Percentiles rank a stretch among this genome's conserved stretches.
Conservation (phyloP, 2,888 invertebrate species). For the Mesorhabditis belari region DNA sequence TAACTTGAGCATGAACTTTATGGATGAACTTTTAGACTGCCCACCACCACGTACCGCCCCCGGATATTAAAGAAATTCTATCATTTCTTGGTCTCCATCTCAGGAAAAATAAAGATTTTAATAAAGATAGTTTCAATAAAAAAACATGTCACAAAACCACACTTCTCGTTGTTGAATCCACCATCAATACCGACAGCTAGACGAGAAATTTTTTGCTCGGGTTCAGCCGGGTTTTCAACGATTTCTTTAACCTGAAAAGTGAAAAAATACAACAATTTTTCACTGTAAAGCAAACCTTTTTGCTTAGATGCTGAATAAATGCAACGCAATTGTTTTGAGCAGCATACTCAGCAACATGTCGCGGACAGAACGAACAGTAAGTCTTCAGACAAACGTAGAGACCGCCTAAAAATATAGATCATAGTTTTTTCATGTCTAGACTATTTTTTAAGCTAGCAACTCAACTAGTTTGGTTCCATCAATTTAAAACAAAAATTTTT, state of each 20-base stretch:
- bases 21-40: too few relatives aligned
- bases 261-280: background rate
- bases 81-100: background rate
- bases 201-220: constrained; percentile 35
- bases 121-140: background rate
- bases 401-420: constrained; percentile 25
- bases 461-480: background rate
- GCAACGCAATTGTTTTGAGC: constrained; percentile 11
- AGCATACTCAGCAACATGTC: constrained; percentile 23
- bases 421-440: too few relatives aligned
- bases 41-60: constrained; percentile 32
- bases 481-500: background rate
- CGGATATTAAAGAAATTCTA: constrained; percentile 21
- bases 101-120: background rate
- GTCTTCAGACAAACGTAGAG: constrained; percentile 35
- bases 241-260: too few relatives aligned
- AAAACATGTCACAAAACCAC: background rate
- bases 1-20: too few relatives aligned
- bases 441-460: too few relatives aligned
- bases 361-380: constrained; percentile 35
- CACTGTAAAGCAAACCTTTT: background rate
- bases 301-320: constrained; percentile 30
- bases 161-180: constrained; percentile 65
- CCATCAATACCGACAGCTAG: constrained; percentile 70
- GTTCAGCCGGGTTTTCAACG: constrained; percentile 13